phyloP scores from a whole-genome alignment of 1,140 invertebrate species.

The Palaemon carinicauda region DNA sequence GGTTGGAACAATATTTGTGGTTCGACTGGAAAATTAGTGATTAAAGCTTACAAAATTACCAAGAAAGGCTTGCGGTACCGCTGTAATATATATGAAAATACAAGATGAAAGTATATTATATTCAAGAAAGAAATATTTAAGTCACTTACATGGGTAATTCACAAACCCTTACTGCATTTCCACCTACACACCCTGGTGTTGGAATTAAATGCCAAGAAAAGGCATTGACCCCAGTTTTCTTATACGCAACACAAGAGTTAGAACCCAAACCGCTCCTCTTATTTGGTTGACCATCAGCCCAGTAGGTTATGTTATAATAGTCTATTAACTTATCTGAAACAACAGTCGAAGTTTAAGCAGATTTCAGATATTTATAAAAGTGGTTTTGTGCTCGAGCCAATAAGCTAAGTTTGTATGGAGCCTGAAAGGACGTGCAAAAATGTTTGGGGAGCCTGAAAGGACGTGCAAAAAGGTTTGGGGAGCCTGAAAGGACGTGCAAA shows the following conservation, averaged over 20 bases:
- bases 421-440: too few relatives aligned
- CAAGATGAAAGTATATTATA: too few relatives aligned
- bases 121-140: not conserved
- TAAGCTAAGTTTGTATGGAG: too few relatives aligned
- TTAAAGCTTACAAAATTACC: too few relatives aligned
- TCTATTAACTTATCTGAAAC: not conserved
- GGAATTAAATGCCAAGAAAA: slow-evolving; percentile 23
- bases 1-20: slow-evolving; percentile 11
- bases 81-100: too few relatives aligned
- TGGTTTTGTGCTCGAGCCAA: too few relatives aligned
- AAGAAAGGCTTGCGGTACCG: too few relatives aligned
- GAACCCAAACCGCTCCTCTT: not conserved
- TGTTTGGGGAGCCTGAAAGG: too few relatives aligned
- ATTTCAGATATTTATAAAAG: too few relatives aligned
- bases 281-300: slow-evolving; percentile 30
- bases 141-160: slow-evolving; percentile 35
- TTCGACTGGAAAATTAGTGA: slow-evolving; percentile 28
- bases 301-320: slow-evolving; percentile 24
- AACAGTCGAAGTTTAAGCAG: too few relatives aligned
- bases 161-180: not conserved
- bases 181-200: not conserved
- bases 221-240: not conserved
- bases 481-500: too few relatives aligned
- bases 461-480: too few relatives aligned
- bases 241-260: slow-evolving; percentile 16